Evolutionary conservation across 2,888 invertebrate species (phyloP), one percentile per base, ranked within the genome.

Genomic region (Sminthurinus aureus): DNA sequence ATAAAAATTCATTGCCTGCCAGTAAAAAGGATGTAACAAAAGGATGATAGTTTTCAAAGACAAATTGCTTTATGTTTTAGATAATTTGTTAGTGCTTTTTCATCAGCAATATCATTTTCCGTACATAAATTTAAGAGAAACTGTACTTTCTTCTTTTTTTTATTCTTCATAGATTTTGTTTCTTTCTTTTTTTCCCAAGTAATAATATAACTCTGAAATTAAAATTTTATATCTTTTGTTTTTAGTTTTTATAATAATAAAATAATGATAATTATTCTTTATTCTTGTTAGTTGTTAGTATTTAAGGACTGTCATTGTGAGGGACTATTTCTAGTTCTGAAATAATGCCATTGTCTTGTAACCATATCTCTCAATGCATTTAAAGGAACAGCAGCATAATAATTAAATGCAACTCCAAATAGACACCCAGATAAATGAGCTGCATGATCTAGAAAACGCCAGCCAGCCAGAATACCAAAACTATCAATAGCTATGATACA

Each of bases 351-450:
- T 24, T 51, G 20, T 38, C 85, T 86, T 85, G 86, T 86, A 13
- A 88, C 83, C 66, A 77, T 77, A 84, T 88, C 87, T 52, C 88
- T 79, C 20, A 88, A 85, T 1, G 84, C 83, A 85, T 87, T 86
- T 69, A 86, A 84, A 0, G 87, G 87, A 24, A 79, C 83, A 20
- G 84, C 85, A 69, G 85, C 87, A 73, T 76, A 88, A 50, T 86
- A 79, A 79, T 86, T 87, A 71, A 86, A 87, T 38, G 82, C 87
- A 74, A 98, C 93, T 92, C 99, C 99, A 91, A 95, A 96, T 69
- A 96, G 89, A 71, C 96, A 95, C 58, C 99, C 99, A 22, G 98
- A 98, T 86, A 99, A 93, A 94, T 99, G 99, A n/a, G 98, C 98
- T 0, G 98, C 98, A 91, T 99, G 99, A 90, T 99, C 99, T 89